These are phyloP conservation scores for Cephus pulcher DNA, from an alignment of 2,888 invertebrate species.

Conservation along the genomic window DNA sequence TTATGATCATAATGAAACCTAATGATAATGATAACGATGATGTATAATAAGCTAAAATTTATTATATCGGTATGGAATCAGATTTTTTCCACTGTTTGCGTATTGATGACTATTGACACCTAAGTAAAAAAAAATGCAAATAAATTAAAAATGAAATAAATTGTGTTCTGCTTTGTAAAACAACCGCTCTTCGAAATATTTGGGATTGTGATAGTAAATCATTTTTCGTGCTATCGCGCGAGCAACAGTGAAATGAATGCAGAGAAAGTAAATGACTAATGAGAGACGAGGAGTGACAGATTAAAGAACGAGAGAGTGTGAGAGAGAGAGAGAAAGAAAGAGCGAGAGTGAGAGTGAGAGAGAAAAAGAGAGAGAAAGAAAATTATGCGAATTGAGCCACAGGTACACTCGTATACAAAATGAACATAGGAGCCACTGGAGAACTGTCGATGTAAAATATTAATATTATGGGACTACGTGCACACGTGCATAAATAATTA, in stretches of 20 bases:
- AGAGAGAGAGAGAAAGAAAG: slow-evolving; percentile 2
- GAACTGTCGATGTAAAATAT: slow-evolving; percentile 56
- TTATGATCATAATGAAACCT: slow-evolving; percentile 48
- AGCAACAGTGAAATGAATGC: not conserved
- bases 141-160: slow-evolving; percentile 52
- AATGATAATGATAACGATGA: slow-evolving; percentile 54
- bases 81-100: slow-evolving; percentile 62
- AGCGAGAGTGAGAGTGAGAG: not conserved
- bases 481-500: slow-evolving; percentile 34
- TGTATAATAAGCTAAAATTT: slow-evolving; percentile 64
- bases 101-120: slow-evolving; percentile 59
- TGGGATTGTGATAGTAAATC: slow-evolving; percentile 48
- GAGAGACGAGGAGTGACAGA: slow-evolving; percentile 14
- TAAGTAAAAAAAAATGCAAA: slow-evolving; percentile 50
- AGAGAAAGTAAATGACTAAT: slow-evolving; percentile 6
- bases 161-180: slow-evolving; percentile 55
- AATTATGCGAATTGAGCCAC: slow-evolving; percentile 23
- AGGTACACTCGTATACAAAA: slow-evolving; percentile 31
- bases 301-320: not conserved
- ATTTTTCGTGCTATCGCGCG: slow-evolving; percentile 8
- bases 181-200: slow-evolving; percentile 48
- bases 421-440: slow-evolving; percentile 30
- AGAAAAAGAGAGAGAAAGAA: slow-evolving; percentile 13
- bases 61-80: slow-evolving; percentile 64
- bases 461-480: slow-evolving; percentile 53